Conservation (phyloP, 2,888 invertebrate species). For the Microctonus brassicae region DNA sequence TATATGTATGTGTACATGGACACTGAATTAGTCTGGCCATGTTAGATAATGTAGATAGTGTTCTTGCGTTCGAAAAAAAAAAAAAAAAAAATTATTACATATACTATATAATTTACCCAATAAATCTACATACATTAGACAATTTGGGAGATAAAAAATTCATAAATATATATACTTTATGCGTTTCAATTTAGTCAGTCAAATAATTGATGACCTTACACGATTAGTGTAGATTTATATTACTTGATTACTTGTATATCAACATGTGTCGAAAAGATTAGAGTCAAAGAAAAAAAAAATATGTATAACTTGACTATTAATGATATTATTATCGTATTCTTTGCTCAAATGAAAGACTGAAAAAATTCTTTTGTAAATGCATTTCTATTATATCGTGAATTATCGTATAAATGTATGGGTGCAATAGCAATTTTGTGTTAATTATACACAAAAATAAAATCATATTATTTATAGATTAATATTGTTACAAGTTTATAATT, state of each 20-base stretch:
- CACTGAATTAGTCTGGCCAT: slow-evolving; percentile 34
- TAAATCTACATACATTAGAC: background rate
- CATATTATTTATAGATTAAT: slow-evolving; percentile 16
- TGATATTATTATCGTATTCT: slow-evolving; percentile 39
- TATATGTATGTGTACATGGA: slow-evolving; percentile 1
- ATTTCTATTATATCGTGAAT: slow-evolving; percentile 39
- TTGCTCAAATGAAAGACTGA: slow-evolving; percentile 50
- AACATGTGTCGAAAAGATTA: slow-evolving; percentile 32
- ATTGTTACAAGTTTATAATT: slow-evolving; percentile 28
- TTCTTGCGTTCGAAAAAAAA: background rate
- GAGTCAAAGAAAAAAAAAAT: slow-evolving; percentile 29
- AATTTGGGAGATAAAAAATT: slow-evolving; percentile 35
- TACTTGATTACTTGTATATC: slow-evolving; percentile 32
- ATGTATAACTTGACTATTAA: slow-evolving; percentile 44
- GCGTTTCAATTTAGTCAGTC: slow-evolving; percentile 41
- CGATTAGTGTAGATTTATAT: slow-evolving; percentile 33
- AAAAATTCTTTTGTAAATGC: slow-evolving; percentile 44
- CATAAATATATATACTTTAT: slow-evolving; percentile 30
- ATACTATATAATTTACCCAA: slow-evolving; percentile 10
- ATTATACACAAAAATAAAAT: background rate
- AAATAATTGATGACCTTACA: slow-evolving; percentile 40
- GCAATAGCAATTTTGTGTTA: background rate
- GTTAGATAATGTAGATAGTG: background rate
- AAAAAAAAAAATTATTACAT: background rate
- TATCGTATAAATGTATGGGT: background rate